These are phyloP conservation scores for Galagoides demidoff DNA, from an alignment of 2,797 vertebrate species.

Conservation along the genomic window DNA sequence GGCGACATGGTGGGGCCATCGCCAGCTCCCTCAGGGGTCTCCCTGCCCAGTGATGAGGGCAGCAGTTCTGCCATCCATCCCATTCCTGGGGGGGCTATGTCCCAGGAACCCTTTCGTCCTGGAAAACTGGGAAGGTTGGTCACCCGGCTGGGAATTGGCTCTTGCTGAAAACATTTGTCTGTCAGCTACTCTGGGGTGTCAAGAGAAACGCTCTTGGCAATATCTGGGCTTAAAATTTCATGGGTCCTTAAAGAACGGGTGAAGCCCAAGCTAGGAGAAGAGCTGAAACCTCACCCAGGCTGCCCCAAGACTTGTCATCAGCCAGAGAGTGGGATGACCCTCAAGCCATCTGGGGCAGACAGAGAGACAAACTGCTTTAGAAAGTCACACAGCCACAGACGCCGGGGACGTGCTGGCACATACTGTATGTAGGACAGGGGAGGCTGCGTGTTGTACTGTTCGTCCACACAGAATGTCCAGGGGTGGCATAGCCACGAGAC, in stretches of 20 bases:
- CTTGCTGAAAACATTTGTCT: neutral
- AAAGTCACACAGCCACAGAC: fast-evolving
- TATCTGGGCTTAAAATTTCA: fast-evolving
- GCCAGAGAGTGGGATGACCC: fast-evolving
- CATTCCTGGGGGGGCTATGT: neutral
- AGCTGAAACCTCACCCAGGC: too few species aligned
- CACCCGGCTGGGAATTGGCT: neutral
- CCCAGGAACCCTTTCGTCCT: neutral
- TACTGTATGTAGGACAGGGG: fast-evolving
- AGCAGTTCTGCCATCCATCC: neutral
- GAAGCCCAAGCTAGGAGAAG: fast-evolving
- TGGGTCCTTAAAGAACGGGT: too few species aligned
- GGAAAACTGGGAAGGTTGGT: neutral
- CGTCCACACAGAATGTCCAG: fast-evolving
- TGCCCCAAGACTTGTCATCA: neutral
- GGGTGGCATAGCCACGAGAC: too few species aligned
- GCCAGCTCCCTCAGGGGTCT: neutral
- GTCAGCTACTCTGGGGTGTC: neutral
- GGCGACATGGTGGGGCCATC: fast-evolving
- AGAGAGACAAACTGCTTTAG: fast-evolving
- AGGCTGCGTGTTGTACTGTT: neutral
- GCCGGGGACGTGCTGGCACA: fast-evolving
- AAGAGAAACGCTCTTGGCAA: neutral
- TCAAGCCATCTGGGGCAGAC: fast-evolving
- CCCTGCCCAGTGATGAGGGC: neutral